Conservation (phyloP, 2,888 invertebrate genomes). For the Synanthedon vespiformis region DNA sequence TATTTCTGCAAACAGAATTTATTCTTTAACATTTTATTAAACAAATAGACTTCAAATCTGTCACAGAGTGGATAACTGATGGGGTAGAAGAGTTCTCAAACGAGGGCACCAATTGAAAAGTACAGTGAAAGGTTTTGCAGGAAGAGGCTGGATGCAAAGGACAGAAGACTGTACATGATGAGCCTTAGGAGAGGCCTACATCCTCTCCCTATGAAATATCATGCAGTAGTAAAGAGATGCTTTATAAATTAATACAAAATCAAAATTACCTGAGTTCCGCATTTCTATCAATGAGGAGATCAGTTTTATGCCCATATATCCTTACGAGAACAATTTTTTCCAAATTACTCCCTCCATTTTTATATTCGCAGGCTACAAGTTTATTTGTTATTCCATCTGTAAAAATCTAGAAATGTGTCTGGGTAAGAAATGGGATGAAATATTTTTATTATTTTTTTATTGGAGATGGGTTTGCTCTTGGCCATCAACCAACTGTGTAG, state of each 20-base stretch:
- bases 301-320: conserved; percentile 94
- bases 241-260: conserved; percentile 1
- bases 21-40: neutral
- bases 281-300: conserved; percentile 89
- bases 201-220: too few species aligned
- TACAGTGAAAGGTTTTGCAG: too few species aligned
- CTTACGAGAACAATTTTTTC: conserved; percentile 84
- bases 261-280: conserved; percentile 77
- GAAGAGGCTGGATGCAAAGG: too few species aligned
- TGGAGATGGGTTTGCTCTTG: too few species aligned
- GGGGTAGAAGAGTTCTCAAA: too few species aligned
- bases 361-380: conserved; percentile 80
- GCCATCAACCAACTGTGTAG: too few species aligned
- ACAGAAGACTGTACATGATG: too few species aligned
- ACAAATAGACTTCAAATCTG: neutral
- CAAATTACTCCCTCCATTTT: conserved; percentile 19
- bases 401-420: conserved; percentile 75
- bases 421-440: neutral
- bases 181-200: too few species aligned
- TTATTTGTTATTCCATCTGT: conserved; percentile 96
- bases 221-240: too few species aligned
- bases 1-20: conserved; percentile 31
- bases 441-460: neutral
- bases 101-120: too few species aligned
- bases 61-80: too few species aligned